Evolutionary conservation across 2,888 invertebrate genomes (phyloP), one percentile per base, ranked within the genome.

Genomic region (Diarsia brunnea): DNA sequence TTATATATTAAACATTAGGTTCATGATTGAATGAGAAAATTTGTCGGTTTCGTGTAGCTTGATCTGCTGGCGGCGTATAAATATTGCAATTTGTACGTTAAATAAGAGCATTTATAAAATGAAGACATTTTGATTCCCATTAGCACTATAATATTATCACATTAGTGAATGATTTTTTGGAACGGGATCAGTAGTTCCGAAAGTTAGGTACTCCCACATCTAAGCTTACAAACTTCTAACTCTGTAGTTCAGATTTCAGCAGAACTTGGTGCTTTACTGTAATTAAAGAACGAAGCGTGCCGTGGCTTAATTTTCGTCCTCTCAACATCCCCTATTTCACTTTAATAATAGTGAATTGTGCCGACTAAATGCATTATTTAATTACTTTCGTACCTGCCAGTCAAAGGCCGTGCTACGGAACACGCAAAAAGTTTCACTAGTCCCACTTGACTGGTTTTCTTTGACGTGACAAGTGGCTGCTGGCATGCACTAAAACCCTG

Each of bases 401-500:
- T n/a, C 61, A 51, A 21, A 31, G n/a, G 27, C 61, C n/a, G 51
- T 19, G 19, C n/a, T 73, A 11, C 51, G 43, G 51, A 74, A 61
- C 73, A 51, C 27, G 21, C 38, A 61, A 43, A 27, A 51, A 61
- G 43, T n/a, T 24, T 5, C 24, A 24, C 55, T 55, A 55, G 14
- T 63, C 53, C 16, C 24, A 47, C 45, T 63, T 74, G 24, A 38
- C 45, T 31, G 63, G 53, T 74, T 60, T 8, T 63, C 14, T 63
- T 53, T 47, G 60, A 72, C 60, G 38, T 72, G 60, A 72, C 73
- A 73, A 73, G 72, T 51, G 47, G 58, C 58, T 58, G 38, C 24
- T 49, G n/a, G 43, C 72, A 72, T 63, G 45, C 45, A 24, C 51
- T 74, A 61, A 65, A 75, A 74, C 47, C 38, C 75, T 55, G 21